Conservation (phyloP, 2,113 vertebrate genomes). For the Amia ocellicauda region DNA sequence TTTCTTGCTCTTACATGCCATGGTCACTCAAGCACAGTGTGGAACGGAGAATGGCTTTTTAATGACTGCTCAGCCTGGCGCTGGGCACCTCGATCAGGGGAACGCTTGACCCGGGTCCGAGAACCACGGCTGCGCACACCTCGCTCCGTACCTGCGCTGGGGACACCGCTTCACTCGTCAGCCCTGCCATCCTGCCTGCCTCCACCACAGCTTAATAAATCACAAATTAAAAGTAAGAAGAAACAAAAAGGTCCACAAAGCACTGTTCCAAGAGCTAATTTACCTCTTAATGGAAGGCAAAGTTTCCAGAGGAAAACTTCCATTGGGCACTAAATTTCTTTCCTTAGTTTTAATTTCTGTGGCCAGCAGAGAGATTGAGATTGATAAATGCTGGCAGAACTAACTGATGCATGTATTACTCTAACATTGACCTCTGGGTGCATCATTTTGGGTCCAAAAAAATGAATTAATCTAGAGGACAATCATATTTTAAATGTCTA, state of each 20-base stretch:
- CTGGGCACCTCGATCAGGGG: conserved; percentile 52
- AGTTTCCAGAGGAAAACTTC: conserved; percentile 68
- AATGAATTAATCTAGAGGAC: conserved; percentile 49
- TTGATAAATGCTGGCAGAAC: conserved; percentile 60
- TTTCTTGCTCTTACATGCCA: too few relatives aligned
- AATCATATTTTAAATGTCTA: conserved; percentile 41
- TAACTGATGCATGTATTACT: conserved; percentile 43
- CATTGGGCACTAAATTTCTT: conserved; percentile 65
- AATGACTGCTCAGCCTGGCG: conserved; percentile 56
- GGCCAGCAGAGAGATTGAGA: conserved; percentile 54
- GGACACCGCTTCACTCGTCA: conserved; percentile 38
- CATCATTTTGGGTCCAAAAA: conserved; percentile 56
- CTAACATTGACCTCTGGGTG: conserved; percentile 45
- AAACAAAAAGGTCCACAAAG: conserved; percentile 36
- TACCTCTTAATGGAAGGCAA: conserved; percentile 66
- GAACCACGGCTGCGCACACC: conserved; percentile 40
- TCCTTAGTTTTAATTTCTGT: conserved; percentile 58
- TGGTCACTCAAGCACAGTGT: too few relatives aligned
- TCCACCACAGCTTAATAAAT: conserved; percentile 60
- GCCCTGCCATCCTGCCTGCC: conserved; percentile 36
- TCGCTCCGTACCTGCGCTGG: conserved; percentile 22
- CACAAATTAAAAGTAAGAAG: conserved; percentile 51
- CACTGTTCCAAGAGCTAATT: conserved; percentile 61
- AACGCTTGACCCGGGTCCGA: conserved; percentile 46
- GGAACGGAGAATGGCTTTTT: too few relatives aligned